These are phyloP conservation scores for Ctenochaetus hawaiiensis DNA, from an alignment of 2,797 vertebrate species.

Conservation along the genomic window DNA sequence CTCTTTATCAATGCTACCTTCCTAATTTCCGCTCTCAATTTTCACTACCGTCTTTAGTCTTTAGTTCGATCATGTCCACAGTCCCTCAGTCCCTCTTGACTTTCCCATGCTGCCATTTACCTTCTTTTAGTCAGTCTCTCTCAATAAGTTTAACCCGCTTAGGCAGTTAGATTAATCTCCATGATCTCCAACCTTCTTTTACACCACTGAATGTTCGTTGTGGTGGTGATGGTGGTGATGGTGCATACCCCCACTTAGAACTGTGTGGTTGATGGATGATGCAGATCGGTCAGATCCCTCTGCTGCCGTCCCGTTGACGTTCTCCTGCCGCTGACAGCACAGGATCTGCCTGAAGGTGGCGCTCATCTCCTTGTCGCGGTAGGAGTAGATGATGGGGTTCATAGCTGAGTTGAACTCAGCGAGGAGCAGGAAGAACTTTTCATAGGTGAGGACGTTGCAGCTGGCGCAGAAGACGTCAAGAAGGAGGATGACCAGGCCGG, in stretches of 20 bases:
- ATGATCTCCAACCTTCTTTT: slow-evolving; percentile 17
- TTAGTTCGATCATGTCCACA: not conserved
- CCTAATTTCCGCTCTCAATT: slow-evolving; percentile 12
- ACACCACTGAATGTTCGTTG: slow-evolving; percentile 97
- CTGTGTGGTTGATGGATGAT: slow-evolving; percentile 96
- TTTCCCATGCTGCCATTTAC: slow-evolving; percentile 17
- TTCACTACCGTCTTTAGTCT: slow-evolving; percentile 21
- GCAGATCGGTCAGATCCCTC: slow-evolving; percentile 97
- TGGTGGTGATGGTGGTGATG: slow-evolving; percentile 77
- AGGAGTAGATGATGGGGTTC: slow-evolving; percentile 99
- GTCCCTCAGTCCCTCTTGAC: slow-evolving; percentile 34
- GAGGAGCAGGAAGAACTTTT: slow-evolving; percentile 98
- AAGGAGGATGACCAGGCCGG: slow-evolving; percentile 94
- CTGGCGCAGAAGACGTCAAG: slow-evolving; percentile 94
- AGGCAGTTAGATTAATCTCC: slow-evolving; percentile 22
- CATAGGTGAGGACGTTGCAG: slow-evolving; percentile 93
- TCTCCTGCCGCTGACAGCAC: slow-evolving; percentile 95
- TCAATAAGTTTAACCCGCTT: slow-evolving; percentile 41
- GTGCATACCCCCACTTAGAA: slow-evolving; percentile 86
- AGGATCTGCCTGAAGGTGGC: slow-evolving; percentile 98
- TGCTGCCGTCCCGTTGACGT: slow-evolving; percentile 87
- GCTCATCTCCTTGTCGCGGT: slow-evolving; percentile 99
- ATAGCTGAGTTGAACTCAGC: slow-evolving; percentile 99
- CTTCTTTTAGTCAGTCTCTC: slow-evolving; percentile 39
- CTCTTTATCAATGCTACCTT: not conserved